Evolutionary conservation across 1,140 invertebrate genomes (phyloP).

Genomic region (Drosophila sturtevanti): DNA sequence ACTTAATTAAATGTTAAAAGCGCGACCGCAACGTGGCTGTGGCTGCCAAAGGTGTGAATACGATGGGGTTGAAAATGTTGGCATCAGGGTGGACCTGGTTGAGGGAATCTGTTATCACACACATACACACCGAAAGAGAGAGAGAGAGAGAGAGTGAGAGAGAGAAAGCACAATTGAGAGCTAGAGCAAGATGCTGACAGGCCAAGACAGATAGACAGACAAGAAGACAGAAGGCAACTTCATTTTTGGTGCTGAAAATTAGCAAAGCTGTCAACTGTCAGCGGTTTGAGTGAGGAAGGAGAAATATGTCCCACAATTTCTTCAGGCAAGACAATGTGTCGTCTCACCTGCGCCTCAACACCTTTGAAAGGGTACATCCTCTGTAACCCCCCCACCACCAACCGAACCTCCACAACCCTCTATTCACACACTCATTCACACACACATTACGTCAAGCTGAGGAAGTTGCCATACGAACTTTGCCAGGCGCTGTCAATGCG

Average conservation of each 20-base stretch:
- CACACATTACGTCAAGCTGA: background rate
- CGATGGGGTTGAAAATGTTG: conserved; percentile 1
- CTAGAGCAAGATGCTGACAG: conserved; percentile 61
- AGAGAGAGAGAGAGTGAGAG: background rate
- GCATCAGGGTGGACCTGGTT: background rate
- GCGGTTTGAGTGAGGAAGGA: conserved; percentile 18
- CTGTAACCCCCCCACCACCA: background rate
- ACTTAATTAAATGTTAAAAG: conserved; percentile 77
- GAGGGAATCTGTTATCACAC: conserved; percentile 26
- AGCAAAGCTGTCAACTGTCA: conserved; percentile 77
- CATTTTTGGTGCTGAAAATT: conserved; percentile 67
- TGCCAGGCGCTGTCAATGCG: conserved; percentile 23
- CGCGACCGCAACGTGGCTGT: conserved; percentile 59
- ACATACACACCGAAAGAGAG: background rate
- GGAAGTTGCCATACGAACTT: conserved; percentile 61
- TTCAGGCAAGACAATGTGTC: conserved; percentile 60
- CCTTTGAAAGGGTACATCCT: conserved; percentile 35
- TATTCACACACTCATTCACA: too few relatives aligned
- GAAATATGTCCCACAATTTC: conserved; percentile 49
- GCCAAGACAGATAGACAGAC: conserved; percentile 20
- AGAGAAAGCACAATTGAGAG: too few relatives aligned
- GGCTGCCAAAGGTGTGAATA: conserved; percentile 47
- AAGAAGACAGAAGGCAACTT: conserved; percentile 49
- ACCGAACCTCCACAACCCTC: too few relatives aligned
- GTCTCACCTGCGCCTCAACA: conserved; percentile 67